These are phyloP conservation scores for Acanthosoma haemorrhoidale DNA, from an alignment of 2,888 invertebrate species.

Conservation along the genomic window DNA sequence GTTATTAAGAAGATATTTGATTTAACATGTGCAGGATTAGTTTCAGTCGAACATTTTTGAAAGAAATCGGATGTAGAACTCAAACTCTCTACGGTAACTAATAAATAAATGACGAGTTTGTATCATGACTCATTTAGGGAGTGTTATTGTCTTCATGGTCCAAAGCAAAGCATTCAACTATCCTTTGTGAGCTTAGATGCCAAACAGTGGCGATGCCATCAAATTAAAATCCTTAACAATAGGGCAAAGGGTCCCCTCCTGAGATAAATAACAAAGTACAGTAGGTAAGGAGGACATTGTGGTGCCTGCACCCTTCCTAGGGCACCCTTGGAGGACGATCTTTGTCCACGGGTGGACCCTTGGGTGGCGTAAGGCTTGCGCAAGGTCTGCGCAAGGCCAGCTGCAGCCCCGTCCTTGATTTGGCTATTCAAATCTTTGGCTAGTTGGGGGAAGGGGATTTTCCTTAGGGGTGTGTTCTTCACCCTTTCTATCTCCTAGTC, in stretches of 20 bases:
- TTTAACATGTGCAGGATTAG: no score
- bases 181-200: background rate
- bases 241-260: background rate
- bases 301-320: no score
- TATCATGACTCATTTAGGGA: no score
- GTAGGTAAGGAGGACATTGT: slow-evolving; percentile 1
- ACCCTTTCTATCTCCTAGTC: background rate
- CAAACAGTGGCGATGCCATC: background rate
- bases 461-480: background rate
- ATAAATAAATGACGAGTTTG: no score
- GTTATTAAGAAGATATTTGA: no score
- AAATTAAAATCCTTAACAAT: background rate
- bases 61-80: no score
- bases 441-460: background rate
- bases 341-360: slow-evolving; percentile 1
- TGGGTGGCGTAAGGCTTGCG: background rate
- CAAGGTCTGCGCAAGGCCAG: slow-evolving; percentile 6
- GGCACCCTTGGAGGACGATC: slow-evolving; percentile 3
- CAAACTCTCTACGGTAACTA: no score
- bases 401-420: background rate
- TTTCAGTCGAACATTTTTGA: no score
- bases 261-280: slow-evolving; percentile 10
- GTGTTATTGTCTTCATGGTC: no score
- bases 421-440: background rate
- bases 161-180: no score